Base-by-base conservation (phyloP, 2,888 invertebrate genomes). In the Dicycla oo region DNA sequence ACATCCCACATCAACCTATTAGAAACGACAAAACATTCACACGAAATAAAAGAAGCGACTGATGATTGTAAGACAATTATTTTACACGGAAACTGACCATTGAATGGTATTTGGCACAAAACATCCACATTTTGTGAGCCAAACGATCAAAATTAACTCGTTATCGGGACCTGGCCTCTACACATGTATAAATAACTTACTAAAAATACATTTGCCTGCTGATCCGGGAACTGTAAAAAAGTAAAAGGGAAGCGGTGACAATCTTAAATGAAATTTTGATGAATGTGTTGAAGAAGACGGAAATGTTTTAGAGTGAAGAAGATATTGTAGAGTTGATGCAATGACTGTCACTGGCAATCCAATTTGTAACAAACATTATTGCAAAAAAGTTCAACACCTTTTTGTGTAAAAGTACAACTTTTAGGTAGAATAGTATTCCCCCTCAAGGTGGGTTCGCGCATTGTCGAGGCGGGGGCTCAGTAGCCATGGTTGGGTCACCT, bases 71-170 rank as follows among this genome's bases (percentile, higher is more conserved):
- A 73, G 64, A 78, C 67, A 78, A 81, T 78, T 61, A 72, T 78
- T 76, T 69, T 26, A 68, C 71, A 75, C 54, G 70, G 45, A 71
- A 75, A 73, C 61, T 34, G 40, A 64, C 30, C 47, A 73, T 62
- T 73, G 40, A 62, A 70, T 65, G 51, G n/a, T 67, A 78, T 75
- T 84, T 84, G 83, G 83, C 83, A 84, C 80, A 60, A 54, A 70
- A 58, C 58, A 20, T 57, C n/a, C 54, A 58, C 34, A 57, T 53
- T 69, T 58, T 69, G 54, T 62, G 73, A 79, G 76, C 72, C 69
- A 77, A 82, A 74, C 69, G 73, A 73, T 82, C 68, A 13, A 62
- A 82, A 84, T 75, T 72, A 74, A 75, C 68, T 75, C 73, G 69
- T 69, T 83, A 79, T 76, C 53, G 62, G 34, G 65, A 83, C 67